phyloP scores from a whole-genome alignment of 1,140 invertebrate genomes.

The Thereuonema tuberculata region DNA sequence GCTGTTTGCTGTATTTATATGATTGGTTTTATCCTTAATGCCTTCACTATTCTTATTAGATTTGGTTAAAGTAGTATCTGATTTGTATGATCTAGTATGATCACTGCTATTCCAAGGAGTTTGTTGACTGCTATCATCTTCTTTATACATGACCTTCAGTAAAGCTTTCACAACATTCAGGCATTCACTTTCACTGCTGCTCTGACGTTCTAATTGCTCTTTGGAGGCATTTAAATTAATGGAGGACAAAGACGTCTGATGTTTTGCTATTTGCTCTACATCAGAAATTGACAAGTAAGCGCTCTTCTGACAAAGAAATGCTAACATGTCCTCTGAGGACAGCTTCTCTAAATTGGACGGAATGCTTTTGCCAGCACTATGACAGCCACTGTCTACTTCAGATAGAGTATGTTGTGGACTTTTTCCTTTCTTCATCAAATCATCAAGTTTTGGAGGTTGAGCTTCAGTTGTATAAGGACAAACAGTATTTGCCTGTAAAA shows the following conservation, averaged over 20 bases:
- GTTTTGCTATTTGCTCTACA: background rate
- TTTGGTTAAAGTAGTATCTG: background rate
- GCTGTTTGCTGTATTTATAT: background rate
- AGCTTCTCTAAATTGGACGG: no score
- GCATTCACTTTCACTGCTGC: slow-evolving; percentile 7
- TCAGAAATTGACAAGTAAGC: background rate
- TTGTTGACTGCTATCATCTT: background rate
- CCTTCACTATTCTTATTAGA: background rate
- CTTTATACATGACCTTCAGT: background rate
- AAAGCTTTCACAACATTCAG: background rate
- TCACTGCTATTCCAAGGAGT: background rate
- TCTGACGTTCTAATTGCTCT: background rate
- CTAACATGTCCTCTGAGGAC: no score
- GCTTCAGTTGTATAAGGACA: background rate
- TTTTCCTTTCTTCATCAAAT: no score
- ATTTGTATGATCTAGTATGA: background rate
- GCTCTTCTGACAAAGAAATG: no score
- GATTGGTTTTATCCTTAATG: background rate
- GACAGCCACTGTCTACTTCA: slow-evolving; percentile 3
- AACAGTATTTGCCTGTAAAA: no score
- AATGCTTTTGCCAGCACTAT: background rate
- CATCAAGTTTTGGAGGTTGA: no score
- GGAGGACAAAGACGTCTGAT: background rate
- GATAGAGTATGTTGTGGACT: background rate
- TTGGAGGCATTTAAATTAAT: background rate